Conservation (phyloP, 2,888 invertebrate genomes). For the Willowsia nigromaculata region DNA sequence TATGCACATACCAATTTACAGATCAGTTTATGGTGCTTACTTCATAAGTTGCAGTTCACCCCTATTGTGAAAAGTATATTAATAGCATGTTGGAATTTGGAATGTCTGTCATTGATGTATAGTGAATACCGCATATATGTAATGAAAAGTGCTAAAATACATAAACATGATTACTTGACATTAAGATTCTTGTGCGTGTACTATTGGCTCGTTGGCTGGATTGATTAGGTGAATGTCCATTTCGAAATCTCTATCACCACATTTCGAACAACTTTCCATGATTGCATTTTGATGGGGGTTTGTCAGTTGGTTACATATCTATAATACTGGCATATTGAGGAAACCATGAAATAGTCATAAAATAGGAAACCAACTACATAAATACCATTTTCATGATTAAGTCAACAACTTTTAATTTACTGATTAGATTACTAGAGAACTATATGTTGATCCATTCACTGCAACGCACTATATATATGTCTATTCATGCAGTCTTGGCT, state of each 20-base stretch:
- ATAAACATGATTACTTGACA: not conserved
- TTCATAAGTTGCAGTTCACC: too few relatives aligned
- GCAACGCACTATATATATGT: too few relatives aligned
- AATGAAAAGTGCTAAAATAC: not conserved
- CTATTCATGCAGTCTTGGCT: too few relatives aligned
- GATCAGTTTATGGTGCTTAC: too few relatives aligned
- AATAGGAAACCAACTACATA: not conserved
- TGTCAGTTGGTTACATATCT: not conserved
- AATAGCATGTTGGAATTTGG: too few relatives aligned
- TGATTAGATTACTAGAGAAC: constrained; percentile 17
- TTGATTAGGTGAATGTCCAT: not conserved
- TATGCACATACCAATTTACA: too few relatives aligned
- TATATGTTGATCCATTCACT: too few relatives aligned
- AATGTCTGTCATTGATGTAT: not conserved
- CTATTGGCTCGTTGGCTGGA: not conserved
- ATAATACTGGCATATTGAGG: not conserved
- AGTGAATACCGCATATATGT: not conserved
- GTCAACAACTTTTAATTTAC: constrained; percentile 41
- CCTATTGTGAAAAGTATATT: too few relatives aligned
- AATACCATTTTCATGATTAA: constrained; percentile 34
- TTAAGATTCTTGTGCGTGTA: too few relatives aligned
- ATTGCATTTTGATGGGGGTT: not conserved
- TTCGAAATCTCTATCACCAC: not conserved
- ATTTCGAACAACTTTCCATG: not conserved
- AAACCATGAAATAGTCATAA: constrained; percentile 4